A percentile compares a stretch with the other conserved stretches of the same genome.
phyloP scores from a whole-genome alignment of 2,113 vertebrate genomes.

The Marcusenius ussheri region DNA sequence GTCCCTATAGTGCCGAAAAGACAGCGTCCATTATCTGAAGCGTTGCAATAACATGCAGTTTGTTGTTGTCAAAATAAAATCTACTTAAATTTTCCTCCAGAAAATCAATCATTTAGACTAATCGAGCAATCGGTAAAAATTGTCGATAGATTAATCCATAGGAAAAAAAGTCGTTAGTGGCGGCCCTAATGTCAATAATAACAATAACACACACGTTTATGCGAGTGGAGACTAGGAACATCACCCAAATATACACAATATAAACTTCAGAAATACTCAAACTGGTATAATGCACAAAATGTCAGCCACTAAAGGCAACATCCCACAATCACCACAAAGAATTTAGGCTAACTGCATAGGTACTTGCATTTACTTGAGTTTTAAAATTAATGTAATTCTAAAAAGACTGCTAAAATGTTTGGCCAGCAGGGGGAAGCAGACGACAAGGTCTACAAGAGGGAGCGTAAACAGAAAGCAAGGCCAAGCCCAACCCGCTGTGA shows the following conservation, averaged over 20 bases:
- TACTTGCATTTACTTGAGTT: background rate
- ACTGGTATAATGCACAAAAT: background rate
- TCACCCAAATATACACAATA: too few relatives aligned
- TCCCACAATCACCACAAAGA: background rate
- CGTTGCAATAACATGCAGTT: too few relatives aligned
- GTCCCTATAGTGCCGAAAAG: too few relatives aligned
- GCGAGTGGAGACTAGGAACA: background rate
- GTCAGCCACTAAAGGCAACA: background rate
- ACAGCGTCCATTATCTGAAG: too few relatives aligned
- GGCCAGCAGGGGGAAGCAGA: constrained; percentile 10
- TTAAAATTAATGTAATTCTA: background rate
- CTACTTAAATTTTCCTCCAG: too few relatives aligned
- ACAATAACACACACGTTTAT: background rate
- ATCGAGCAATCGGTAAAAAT: too few relatives aligned
- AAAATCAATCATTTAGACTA: too few relatives aligned
- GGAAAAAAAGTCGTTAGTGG: too few relatives aligned
- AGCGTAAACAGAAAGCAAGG: background rate
- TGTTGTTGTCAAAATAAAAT: too few relatives aligned
- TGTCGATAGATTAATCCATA: too few relatives aligned
- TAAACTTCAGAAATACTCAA: background rate
- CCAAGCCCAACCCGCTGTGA: background rate
- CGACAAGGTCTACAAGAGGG: background rate
- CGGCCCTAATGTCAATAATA: background rate
- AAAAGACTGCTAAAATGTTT: background rate
- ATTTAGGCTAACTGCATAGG: background rate